Conservation (phyloP, 2,797 vertebrate species). For the Gymnothorax javanicus region DNA sequence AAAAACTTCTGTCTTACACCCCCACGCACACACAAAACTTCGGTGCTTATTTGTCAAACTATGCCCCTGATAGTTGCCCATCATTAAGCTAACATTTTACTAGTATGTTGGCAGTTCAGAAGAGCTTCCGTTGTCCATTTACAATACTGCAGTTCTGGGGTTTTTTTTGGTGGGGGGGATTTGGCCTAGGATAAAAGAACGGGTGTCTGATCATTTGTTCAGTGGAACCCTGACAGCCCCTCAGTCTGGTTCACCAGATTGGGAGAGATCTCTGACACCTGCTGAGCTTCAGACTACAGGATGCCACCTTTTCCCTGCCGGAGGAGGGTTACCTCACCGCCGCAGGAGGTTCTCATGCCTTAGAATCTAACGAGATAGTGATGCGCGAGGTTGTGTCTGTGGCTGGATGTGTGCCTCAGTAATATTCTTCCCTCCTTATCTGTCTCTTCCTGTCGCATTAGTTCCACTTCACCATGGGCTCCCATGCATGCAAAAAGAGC, state of each 20-base stretch:
- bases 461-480: conserved; percentile 25
- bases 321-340: background rate
- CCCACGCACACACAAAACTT: too few relatives aligned
- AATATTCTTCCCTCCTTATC: conserved; percentile 22
- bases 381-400: background rate
- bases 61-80: background rate
- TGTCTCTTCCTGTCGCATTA: conserved; percentile 30
- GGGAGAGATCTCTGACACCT: background rate
- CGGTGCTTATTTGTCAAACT: too few relatives aligned
- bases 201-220: background rate
- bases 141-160: background rate
- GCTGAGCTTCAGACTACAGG: background rate
- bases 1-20: too few relatives aligned
- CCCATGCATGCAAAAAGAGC: background rate
- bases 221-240: background rate
- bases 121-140: background rate
- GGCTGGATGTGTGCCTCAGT: conserved; percentile 24
- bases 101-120: background rate
- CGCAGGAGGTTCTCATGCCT: background rate
- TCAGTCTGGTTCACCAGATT: background rate
- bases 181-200: background rate
- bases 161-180: background rate
- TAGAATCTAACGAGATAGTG: background rate
- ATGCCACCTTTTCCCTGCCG: background rate
- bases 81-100: background rate